These are phyloP conservation scores for Drosophila sp. DNA, from an alignment of 1,140 invertebrate genomes.

Conservation along the genomic window DNA sequence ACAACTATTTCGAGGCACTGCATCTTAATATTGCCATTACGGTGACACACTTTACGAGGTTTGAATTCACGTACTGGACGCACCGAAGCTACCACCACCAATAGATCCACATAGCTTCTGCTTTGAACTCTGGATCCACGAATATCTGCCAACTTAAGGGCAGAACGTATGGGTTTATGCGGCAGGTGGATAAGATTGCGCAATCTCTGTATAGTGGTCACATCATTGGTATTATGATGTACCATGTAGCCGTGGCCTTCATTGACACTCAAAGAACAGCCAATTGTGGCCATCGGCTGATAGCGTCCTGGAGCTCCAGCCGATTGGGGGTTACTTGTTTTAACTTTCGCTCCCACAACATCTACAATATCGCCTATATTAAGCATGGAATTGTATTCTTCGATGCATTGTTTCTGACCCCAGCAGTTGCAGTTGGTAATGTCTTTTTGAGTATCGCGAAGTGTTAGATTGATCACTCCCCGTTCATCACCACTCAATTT, in stretches of 20 bases:
- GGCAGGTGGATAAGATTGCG: constrained; percentile 75
- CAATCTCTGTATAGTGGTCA: constrained; percentile 65
- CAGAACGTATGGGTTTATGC: constrained; percentile 83
- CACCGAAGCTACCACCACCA: constrained; percentile 79
- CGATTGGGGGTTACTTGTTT: not conserved
- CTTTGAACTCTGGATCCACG: constrained; percentile 27
- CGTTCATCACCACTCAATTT: constrained; percentile 53
- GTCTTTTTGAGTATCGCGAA: constrained; percentile 60
- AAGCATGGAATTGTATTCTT: constrained; percentile 53
- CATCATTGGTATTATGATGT: constrained; percentile 76
- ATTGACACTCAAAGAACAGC: constrained; percentile 84
- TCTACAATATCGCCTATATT: constrained; percentile 70
- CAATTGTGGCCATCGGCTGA: constrained; percentile 84
- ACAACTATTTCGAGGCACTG: constrained; percentile 83
- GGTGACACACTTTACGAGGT: constrained; percentile 44
- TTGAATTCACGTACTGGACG: constrained; percentile 75
- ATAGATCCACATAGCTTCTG: constrained; percentile 70
- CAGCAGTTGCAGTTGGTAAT: constrained; percentile 76
- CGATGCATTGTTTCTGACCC: constrained; percentile 57
- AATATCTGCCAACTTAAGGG: constrained; percentile 82
- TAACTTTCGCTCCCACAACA: constrained; percentile 50
- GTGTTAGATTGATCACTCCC: constrained; percentile 68
- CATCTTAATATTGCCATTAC: constrained; percentile 43
- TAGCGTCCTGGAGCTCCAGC: constrained; percentile 61
- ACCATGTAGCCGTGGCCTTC: constrained; percentile 84